A percentile compares a stretch with the other conserved stretches of the same genome.
Evolutionary conservation across 2,797 vertebrate genomes (phyloP).

Genomic region (Todus mexicanus): DNA sequence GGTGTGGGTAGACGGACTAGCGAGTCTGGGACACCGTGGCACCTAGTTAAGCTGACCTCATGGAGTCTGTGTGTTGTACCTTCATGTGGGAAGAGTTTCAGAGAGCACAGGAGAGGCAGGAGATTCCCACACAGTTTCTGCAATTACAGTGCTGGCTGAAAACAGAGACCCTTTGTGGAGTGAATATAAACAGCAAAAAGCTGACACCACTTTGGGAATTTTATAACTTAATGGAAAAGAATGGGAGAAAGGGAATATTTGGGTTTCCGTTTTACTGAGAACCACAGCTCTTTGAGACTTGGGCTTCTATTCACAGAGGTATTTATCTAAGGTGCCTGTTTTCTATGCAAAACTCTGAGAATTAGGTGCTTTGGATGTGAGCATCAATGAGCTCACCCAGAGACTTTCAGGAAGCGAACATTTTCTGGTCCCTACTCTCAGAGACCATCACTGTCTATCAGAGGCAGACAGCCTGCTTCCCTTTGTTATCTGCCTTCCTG

Average conservation of each 20-base stretch:
- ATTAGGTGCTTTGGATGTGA: neutral
- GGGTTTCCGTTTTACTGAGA: neutral
- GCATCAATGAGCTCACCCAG: neutral
- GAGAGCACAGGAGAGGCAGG: neutral
- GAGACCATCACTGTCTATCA: neutral
- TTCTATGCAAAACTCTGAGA: neutral
- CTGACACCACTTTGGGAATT: neutral
- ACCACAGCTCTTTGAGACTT: neutral
- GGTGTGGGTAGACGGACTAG: neutral
- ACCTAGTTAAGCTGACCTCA: neutral
- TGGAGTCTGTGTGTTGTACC: neutral
- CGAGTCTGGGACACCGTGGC: neutral
- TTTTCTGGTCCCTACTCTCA: neutral
- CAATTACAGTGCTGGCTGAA: neutral
- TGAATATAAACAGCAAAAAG: neutral
- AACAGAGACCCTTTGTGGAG: neutral
- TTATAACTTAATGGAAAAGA: neutral
- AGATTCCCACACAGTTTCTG: neutral
- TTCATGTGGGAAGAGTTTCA: neutral
- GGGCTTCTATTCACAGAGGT: neutral
- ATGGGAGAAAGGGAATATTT: neutral
- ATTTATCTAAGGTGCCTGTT: neutral
- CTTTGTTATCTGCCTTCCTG: slow-evolving; percentile 34
- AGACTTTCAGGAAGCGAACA: neutral
- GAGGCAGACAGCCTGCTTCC: neutral